These are phyloP conservation scores for Apodemia zela DNA, from an alignment of 2,888 invertebrate genomes.

Conservation along the genomic window DNA sequence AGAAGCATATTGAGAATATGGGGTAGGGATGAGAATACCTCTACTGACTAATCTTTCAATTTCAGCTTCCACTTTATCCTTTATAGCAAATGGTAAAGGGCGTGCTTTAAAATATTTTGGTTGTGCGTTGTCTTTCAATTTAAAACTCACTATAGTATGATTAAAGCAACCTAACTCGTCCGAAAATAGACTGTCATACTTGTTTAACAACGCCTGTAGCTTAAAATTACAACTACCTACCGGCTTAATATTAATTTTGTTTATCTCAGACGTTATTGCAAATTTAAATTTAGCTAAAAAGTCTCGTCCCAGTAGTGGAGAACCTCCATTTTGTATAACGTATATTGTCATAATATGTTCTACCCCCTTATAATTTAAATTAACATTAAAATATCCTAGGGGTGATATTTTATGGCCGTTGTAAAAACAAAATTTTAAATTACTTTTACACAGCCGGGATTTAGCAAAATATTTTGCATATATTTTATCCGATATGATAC, in stretches of 20 bases:
- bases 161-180: too few relatives aligned
- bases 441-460: slow-evolving; percentile 16
- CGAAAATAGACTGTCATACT: too few relatives aligned
- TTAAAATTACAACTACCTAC: too few relatives aligned
- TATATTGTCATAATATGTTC: slow-evolving; percentile 26
- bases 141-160: too few relatives aligned
- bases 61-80: too few relatives aligned
- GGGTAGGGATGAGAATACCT: slow-evolving; percentile 14
- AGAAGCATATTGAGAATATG: slow-evolving; percentile 26
- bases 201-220: too few relatives aligned
- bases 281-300: slow-evolving; percentile 30
- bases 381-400: slow-evolving; percentile 26
- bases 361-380: slow-evolving; percentile 21
- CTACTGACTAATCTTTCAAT: too few relatives aligned
- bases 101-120: too few relatives aligned
- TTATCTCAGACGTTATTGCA: neutral
- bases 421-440: slow-evolving; percentile 33
- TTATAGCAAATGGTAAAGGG: too few relatives aligned
- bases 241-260: too few relatives aligned
- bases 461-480: too few relatives aligned
- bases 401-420: slow-evolving; percentile 34
- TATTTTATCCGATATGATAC: slow-evolving; percentile 23
- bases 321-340: slow-evolving; percentile 32
- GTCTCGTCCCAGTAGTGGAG: slow-evolving; percentile 29
- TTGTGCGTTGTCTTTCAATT: too few relatives aligned